phyloP scores from a whole-genome alignment of 2,113 vertebrate genomes.

The Cochlearius cochlearius region DNA sequence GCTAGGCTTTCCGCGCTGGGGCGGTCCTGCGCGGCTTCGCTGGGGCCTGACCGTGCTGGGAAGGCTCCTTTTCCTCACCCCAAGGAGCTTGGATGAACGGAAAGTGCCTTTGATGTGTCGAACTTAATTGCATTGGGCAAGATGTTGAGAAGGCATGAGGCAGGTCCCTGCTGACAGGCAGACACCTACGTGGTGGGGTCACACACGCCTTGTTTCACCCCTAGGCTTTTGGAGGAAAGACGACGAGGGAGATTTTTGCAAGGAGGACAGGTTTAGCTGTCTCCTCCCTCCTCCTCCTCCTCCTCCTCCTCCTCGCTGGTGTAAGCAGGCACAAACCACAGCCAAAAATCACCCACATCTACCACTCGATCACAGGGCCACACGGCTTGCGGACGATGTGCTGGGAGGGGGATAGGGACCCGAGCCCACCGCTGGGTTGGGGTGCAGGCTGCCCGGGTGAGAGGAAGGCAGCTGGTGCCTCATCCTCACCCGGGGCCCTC shows the following conservation, averaged over 20 bases:
- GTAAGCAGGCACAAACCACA: fast-evolving
- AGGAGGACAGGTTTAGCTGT: not conserved
- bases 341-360: too few species aligned
- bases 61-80: not conserved
- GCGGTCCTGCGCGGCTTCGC: not conserved
- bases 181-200: slow-evolving; percentile 5
- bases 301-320: not conserved
- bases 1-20: not conserved
- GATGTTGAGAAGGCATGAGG: not conserved
- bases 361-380: fast-evolving
- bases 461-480: not conserved
- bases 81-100: not conserved
- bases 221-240: not conserved
- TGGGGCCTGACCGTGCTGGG: fast-evolving
- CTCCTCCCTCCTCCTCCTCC: not conserved
- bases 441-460: not conserved
- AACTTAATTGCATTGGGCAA: not conserved
- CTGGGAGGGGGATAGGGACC: not conserved
- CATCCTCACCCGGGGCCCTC: not conserved
- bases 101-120: not conserved
- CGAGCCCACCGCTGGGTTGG: not conserved
- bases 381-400: fast-evolving
- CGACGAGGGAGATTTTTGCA: not conserved
- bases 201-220: not conserved
- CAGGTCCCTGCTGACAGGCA: not conserved